Base-by-base conservation (phyloP, 2,113 vertebrate genomes). In the Grantiella picta region DNA sequence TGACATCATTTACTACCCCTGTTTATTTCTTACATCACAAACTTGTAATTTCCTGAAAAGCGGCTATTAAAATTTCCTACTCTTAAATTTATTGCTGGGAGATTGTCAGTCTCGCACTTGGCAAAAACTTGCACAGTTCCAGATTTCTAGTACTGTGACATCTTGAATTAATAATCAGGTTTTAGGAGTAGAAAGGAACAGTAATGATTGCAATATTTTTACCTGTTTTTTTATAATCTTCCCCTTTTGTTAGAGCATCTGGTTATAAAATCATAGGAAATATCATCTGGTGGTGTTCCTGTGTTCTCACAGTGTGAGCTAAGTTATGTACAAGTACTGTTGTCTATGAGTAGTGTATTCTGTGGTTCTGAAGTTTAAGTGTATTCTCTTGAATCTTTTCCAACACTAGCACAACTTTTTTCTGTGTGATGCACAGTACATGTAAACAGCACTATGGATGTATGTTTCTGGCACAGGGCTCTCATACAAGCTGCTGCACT, bases 371-470 rank as follows among this genome's bases (percentile, higher is more conserved):
- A 81, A 72, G 14, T 31, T 69, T 35, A 35, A 2, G 3, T 44
- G 28, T 17, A 27, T 86, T 65, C 49, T 86, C 4, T 1, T 25
- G 10, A 40, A 36, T 36, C 4, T 70, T 84, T 66, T 70, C n/a
- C 4, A 19, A 4, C 16, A 7, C 1, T 68, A 50, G 11, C 14
- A 24, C 33, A 54, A 2, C 6, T 31, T 68, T 44, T 44, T 54
- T 14, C 16, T 50, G 10, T 69, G 20, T 83, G 25, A 27, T 77
- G 11, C 52, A 15, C 13, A 27, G 17, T 47, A 45, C 0, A 0
- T 44, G 12, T 47, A 27, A 29, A 28, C 24, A 40, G 45, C 12
- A 22, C 71, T 76, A n/a, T 27, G 9, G 17, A 6, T 25, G 10
- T 6, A 5, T 65, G 29, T 88, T 79, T 82, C 53, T 86, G 24